Evolutionary conservation across 2,113 vertebrate species (phyloP).

Genomic region (Phrynosoma platyrhinos): DNA sequence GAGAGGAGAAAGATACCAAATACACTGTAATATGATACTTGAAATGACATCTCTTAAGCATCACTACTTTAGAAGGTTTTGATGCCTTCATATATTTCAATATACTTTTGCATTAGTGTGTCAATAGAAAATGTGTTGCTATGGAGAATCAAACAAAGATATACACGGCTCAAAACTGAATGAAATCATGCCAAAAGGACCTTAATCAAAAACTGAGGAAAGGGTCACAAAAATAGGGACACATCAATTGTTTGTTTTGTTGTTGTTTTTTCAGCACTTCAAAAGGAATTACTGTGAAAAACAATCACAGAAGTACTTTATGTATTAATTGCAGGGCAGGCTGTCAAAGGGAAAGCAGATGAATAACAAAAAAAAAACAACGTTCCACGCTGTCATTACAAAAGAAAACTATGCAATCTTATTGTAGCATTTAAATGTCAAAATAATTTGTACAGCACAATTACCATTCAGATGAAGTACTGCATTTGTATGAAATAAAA

Average conservation of each 20-base stretch:
- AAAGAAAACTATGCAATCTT: constrained; percentile 42
- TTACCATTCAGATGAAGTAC: constrained; percentile 77
- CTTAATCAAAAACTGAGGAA: neutral
- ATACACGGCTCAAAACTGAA: neutral
- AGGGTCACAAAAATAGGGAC: neutral
- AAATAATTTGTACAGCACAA: constrained; percentile 81
- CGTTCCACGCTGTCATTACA: constrained; percentile 61
- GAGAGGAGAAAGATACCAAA: neutral
- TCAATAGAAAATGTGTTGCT: constrained; percentile 21
- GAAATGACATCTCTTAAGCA: neutral
- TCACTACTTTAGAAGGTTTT: neutral
- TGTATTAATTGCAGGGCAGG: constrained; percentile 58
- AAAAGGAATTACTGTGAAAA: constrained; percentile 65
- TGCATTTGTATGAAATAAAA: constrained; percentile 79
- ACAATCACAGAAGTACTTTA: constrained; percentile 60
- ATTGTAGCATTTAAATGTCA: constrained; percentile 80
- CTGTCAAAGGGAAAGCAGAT: constrained; percentile 65
- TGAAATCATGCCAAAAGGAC: constrained; percentile 4
- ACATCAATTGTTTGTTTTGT: constrained; percentile 62
- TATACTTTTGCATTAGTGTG: neutral
- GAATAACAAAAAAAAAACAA: constrained; percentile 62
- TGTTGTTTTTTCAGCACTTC: constrained; percentile 60
- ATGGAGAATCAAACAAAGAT: neutral
- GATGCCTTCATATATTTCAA: neutral
- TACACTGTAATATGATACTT: neutral